Base-by-base conservation (phyloP, 1,140 invertebrate genomes). In the Drosophila sproati region DNA sequence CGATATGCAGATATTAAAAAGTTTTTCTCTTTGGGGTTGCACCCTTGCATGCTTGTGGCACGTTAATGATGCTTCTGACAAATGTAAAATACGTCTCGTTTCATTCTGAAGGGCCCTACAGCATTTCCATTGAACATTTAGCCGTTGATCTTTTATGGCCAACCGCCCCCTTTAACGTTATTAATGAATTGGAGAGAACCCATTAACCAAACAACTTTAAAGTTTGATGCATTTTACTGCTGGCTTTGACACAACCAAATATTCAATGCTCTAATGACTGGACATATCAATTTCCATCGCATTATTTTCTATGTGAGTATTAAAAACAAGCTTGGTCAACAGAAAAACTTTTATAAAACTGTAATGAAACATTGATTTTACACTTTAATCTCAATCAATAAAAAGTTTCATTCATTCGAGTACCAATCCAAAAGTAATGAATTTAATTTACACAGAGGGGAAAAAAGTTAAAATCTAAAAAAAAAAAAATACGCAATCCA, bases 21-120 rank as follows among this genome's bases (percentile, higher is more conserved):
- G 31, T 47, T 59, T 28, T 63, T 47, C 63, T 32, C 28, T 31
- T 57, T 3, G 52, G 73, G 73, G 73, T 72, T 76, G 68, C 68
- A 76, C 68, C 73, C 73, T 63, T 69, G 37, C 45, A 41, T 32
- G 32, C 29, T 50, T 63, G n/a, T 39, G 63, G 41, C 12, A 55
- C 43, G 48, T 74, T 75, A 72, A 76, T 72, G 73, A 76, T 64
- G 68, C 73, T 70, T 75, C 52, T 62, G 51, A 41, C 71, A 61
- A 68, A 59, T 68, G 55, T 47, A 63, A 63, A 73, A 59, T 63
- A 45, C 68, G 54, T 64, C 67, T 76, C 73, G 73, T 47, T 75
- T 75, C 59, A 35, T 35, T 35, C 12, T 75, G 45, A 75, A 76
- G 73, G 31, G 54, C 68, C 59, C 73, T 71, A 59, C 67, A 73